Base-by-base conservation (phyloP, 2,797 vertebrate genomes). In the Acanthopagrus latus region DNA sequence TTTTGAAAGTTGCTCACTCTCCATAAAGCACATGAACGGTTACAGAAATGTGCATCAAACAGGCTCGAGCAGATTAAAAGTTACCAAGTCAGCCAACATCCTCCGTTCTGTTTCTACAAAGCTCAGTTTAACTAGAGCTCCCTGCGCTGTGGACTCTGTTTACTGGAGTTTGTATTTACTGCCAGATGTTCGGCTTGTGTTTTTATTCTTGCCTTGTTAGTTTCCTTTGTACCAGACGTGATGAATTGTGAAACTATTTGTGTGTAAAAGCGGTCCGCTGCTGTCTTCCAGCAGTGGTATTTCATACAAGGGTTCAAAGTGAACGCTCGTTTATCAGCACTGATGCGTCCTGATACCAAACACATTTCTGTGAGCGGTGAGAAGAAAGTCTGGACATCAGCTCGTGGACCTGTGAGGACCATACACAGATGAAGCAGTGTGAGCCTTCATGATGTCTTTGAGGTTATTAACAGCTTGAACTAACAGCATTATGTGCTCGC, bases 281-380 rank as follows among this genome's bases (percentile, higher is more conserved):
- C 75, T 77, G 51, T 68, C 67, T 60, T 51, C 71, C 69, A 65
- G 56, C 82, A 64, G 77, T 78, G 81, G 69, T 66, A 78, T 89
- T 89, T 89, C 76, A 81, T 78, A 78, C 68, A 33, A 13, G 23
- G 51, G 63, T 55, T 89, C 82, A 82, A 86, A 89, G 75, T 66
- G 59, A 83, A 81, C 48, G 33, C 27, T 13, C 50, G 72, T 86
- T 77, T 72, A 70, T 83, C 62, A 79, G 33, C 5, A 11, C 23
- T 44, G 64, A 76, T 81, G 65, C 10, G 46, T 46, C 20, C 48
- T 56, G 44, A 69, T 68, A 57, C 60, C 1, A 11, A 33, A 71
- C 33, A 59, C 62, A 33, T 38, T 76, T 62, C 25, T 54, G 46
- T 25, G 27, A 78, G 57, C 33, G 66, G 44, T n/a, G 12, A 74